Evolutionary conservation across 2,797 vertebrate genomes (phyloP).

Genomic region (Glyptemys insculpta): DNA sequence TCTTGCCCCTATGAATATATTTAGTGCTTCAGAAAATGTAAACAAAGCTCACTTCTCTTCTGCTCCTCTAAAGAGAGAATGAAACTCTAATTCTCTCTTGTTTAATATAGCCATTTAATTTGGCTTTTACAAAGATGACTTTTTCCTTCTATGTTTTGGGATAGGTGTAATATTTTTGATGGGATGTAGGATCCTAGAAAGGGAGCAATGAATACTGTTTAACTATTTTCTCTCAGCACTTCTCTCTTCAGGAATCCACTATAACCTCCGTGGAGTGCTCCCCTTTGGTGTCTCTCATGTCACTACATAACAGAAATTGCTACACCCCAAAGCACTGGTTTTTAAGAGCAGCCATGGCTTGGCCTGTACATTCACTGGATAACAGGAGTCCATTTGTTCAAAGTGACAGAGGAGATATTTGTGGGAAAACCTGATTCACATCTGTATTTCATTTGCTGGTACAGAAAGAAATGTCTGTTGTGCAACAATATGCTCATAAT

Average conservation of each 20-base stretch:
- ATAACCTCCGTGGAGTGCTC: background rate
- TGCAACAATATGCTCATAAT: conserved; percentile 87
- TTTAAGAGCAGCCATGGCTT: background rate
- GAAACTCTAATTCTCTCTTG: background rate
- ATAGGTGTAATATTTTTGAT: fast-evolving
- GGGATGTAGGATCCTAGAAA: background rate
- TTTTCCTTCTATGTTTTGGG: background rate
- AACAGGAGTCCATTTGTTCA: background rate
- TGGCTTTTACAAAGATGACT: background rate
- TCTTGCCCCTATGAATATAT: background rate
- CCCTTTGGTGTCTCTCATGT: background rate
- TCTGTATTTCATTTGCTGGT: fast-evolving
- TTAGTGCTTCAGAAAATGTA: background rate
- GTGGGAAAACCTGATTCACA: background rate
- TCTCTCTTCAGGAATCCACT: background rate
- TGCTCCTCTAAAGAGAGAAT: background rate
- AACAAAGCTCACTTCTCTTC: background rate
- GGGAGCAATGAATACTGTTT: background rate
- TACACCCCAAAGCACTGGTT: background rate
- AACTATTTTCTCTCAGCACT: background rate
- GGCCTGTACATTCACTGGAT: background rate
- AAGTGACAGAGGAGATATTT: background rate
- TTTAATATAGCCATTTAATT: background rate
- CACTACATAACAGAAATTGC: background rate
- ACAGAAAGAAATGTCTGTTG: conserved; percentile 91